These are phyloP conservation scores for Chaenogobius annularis DNA, from an alignment of 2,113 vertebrate species.

Conservation along the genomic window DNA sequence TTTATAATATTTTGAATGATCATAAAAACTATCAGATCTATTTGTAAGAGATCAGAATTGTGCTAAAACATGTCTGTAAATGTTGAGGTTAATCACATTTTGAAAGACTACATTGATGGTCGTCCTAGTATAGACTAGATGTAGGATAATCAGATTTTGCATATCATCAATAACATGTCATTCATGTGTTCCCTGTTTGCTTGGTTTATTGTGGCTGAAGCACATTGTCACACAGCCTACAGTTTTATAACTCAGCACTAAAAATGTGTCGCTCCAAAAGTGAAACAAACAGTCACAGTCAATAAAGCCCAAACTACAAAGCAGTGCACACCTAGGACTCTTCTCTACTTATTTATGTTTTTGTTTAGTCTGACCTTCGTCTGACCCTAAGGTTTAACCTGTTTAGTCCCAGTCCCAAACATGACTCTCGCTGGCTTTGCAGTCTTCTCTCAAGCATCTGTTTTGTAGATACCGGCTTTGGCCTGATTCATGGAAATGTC, in stretches of 20 bases:
- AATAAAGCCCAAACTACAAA: constrained; percentile 20
- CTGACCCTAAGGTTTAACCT: constrained; percentile 56
- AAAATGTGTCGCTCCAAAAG: constrained; percentile 31
- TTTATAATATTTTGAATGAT: neutral
- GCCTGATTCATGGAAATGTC: constrained; percentile 71
- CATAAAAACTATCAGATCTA: too few species aligned
- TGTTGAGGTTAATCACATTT: too few species aligned
- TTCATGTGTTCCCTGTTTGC: neutral
- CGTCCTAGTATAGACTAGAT: too few species aligned
- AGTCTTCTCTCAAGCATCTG: constrained; percentile 63
- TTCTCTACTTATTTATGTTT: constrained; percentile 15
- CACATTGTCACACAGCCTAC: constrained; percentile 11
- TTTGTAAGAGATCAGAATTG: neutral
- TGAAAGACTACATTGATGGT: too few species aligned
- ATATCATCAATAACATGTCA: too few species aligned
- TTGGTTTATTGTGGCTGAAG: constrained; percentile 6
- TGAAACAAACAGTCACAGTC: neutral
- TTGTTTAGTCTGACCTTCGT: constrained; percentile 41
- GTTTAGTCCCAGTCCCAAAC: constrained; percentile 31
- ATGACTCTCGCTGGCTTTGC: constrained; percentile 38
- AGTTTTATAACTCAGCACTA: constrained; percentile 30
- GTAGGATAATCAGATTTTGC: too few species aligned
- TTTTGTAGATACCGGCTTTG: constrained; percentile 66
- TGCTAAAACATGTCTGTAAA: neutral
- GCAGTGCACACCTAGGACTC: constrained; percentile 20